Evolutionary conservation across 2,113 vertebrate genomes (phyloP), one percentile per base, ranked within the genome.

Genomic region (Chaenogobius annularis): DNA sequence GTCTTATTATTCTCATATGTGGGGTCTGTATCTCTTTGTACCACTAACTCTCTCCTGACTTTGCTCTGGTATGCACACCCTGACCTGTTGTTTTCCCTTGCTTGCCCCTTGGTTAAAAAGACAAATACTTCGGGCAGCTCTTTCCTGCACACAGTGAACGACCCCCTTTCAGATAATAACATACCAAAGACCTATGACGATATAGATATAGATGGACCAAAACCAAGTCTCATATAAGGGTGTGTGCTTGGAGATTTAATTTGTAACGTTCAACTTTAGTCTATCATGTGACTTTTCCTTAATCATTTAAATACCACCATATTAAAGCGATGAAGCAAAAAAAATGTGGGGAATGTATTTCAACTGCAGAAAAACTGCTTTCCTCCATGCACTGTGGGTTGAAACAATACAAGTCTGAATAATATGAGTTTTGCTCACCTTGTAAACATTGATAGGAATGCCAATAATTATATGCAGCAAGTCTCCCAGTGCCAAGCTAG

Each of bases 361-460:
- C 17, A 43, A 43, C 0, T 35, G 31, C 0, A 37, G 9, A 43
- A 10, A 40, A 11, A 11, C 10, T 40, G 13, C 58, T 37, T 43
- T 63, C 35, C 15, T 63, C 3, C 4, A 15, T 31, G 10, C 54
- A 55, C 37, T 40, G 37, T 40, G 37, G 37, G 37, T 40, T 40
- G 7, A 40, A 40, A 40, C 37, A 40, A 40, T 7, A 40, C 37
- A 11, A 55, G 10, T 22, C 3, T 22, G 54, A 11, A 22, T 11
- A 10, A 11, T 54, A 1, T 63, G 35, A 19, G 3, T 22, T n/a
- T 2, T 15, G 10, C 86, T 94, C 90, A 99, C 98, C 96, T 97
- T 99, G 91, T 97, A 99, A 66, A 96, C 93, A 17, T 92, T 96
- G 82, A 98, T 94, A 69, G 98, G 97, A 75, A 99, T 96, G 72